These are phyloP conservation scores for Rhinoderma darwinii DNA, from an alignment of 2,113 vertebrate species.

Conservation along the genomic window DNA sequence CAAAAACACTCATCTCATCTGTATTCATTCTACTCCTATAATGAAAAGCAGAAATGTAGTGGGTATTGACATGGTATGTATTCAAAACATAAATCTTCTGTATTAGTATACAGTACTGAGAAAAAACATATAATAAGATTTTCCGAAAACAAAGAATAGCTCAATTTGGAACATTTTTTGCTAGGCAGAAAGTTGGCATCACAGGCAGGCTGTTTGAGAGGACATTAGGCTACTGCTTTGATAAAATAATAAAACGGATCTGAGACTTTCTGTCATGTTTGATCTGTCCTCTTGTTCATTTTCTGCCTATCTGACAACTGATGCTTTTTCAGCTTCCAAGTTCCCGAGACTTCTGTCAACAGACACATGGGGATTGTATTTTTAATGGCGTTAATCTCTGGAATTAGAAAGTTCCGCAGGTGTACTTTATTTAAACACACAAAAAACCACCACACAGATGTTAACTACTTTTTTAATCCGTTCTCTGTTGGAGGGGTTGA, in stretches of 20 bases:
- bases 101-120: not conserved
- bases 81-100: not conserved
- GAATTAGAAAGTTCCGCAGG: slow-evolving; percentile 60
- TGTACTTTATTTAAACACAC: slow-evolving; percentile 55
- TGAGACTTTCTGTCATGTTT: slow-evolving; percentile 61
- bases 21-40: not conserved
- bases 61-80: not conserved
- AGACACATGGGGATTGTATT: slow-evolving; percentile 54
- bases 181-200: slow-evolving; percentile 13
- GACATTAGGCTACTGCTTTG: slow-evolving; percentile 59
- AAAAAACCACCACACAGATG: slow-evolving; percentile 60
- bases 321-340: slow-evolving; percentile 65
- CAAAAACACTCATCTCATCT: not conserved
- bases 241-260: slow-evolving; percentile 60
- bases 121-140: not conserved
- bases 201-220: not conserved
- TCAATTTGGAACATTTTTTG: slow-evolving; percentile 7
- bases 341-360: slow-evolving; percentile 65
- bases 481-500: slow-evolving; percentile 54
- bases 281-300: slow-evolving; percentile 56
- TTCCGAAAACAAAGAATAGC: not conserved
- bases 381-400: slow-evolving; percentile 67
- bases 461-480: slow-evolving; percentile 61
- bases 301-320: slow-evolving; percentile 62
- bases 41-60: not conserved